Percentiles rank a stretch among this genome's conserved stretches.
These are phyloP conservation scores for Pseudolaguvia tuberculata DNA, from an alignment of 2,113 vertebrate species.

Conservation along the genomic window DNA sequence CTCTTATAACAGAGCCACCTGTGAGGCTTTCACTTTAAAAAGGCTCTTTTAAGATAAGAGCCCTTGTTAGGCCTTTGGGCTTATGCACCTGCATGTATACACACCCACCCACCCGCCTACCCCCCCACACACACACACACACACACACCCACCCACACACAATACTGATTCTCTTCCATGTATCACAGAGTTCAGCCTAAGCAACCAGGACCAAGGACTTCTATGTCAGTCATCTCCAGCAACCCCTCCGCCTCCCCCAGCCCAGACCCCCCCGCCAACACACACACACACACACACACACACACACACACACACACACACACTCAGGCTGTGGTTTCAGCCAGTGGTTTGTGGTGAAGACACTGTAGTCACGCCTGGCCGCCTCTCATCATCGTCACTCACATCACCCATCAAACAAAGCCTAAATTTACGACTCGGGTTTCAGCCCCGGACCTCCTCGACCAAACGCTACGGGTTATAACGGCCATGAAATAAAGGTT, in stretches of 20 bases:
- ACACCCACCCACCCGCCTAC: conserved; percentile 16
- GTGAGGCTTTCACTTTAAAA: conserved; percentile 29
- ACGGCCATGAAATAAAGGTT: conserved; percentile 18
- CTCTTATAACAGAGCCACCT: conserved; percentile 27
- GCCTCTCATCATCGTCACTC: conserved; percentile 7
- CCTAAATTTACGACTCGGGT: conserved; percentile 13
- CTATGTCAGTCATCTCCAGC: not conserved
- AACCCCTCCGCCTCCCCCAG: too few species aligned
- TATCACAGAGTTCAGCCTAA: not conserved
- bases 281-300: too few species aligned
- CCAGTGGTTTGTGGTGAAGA: conserved; percentile 30
- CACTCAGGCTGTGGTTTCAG: conserved; percentile 6
- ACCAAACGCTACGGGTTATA: not conserved
- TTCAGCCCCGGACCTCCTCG: conserved; percentile 8
- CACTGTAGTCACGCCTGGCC: conserved; percentile 10
- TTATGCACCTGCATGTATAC: conserved; percentile 18
- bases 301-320: too few species aligned
- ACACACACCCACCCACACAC: not conserved
- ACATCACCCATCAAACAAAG: not conserved
- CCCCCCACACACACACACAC: conserved; percentile 11
- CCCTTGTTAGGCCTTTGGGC: conserved; percentile 24
- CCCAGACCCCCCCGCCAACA: too few species aligned
- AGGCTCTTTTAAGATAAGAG: conserved; percentile 23
- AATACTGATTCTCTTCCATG: not conserved
- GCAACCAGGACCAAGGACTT: not conserved